Base-by-base conservation (phyloP, 2,888 invertebrate genomes). In the Spodoptera exigua region DNA sequence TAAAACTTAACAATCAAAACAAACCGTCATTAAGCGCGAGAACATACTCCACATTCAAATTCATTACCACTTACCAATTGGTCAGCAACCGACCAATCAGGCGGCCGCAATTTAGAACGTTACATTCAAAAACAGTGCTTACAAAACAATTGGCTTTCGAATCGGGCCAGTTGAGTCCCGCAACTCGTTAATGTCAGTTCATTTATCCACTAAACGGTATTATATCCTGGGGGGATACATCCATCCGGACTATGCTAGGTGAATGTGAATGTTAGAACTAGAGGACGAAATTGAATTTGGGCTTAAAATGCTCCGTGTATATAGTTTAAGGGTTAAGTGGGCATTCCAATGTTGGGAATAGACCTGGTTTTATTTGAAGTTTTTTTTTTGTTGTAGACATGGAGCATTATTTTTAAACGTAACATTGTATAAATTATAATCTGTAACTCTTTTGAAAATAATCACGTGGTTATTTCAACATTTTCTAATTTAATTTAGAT, bases 151-250 rank as follows among this genome's bases (percentile, higher is more conserved):
- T 74, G 70, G 60, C 61, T 44, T 43, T 58, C 37, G 18, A 40
- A 54, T 46, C 61, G 53, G 40, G 41, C 37, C 47, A 27, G 27
- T 27, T 48, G 70, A 43, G 55, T 67, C 70, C 41, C 57, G 17
- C 39, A 18, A 46, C 57, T 74, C 68, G 62, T 77, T 74, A 74
- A 74, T 60, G 61, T 58, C 64, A 68, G 75, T 68, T 74, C 68
- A 77, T 77, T n/a, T 77, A 75, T 74, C 71, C 58, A 71, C 64
- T 75, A 74, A 75, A 75, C 75, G 75, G 65, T 68, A 77, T 74
- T 68, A 75, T 74, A 61, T 75, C 78, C 78, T 59, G 68, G 21
- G 71, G 75, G 71, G 71, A 73, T 62, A 68, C 68, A 74, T 65
- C 44, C 57, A 68, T 75, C 61, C 58, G 65, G 41, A 58, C 44